Conservation (phyloP, 2,888 invertebrate species). For the Trileptium ribeirensis region DNA sequence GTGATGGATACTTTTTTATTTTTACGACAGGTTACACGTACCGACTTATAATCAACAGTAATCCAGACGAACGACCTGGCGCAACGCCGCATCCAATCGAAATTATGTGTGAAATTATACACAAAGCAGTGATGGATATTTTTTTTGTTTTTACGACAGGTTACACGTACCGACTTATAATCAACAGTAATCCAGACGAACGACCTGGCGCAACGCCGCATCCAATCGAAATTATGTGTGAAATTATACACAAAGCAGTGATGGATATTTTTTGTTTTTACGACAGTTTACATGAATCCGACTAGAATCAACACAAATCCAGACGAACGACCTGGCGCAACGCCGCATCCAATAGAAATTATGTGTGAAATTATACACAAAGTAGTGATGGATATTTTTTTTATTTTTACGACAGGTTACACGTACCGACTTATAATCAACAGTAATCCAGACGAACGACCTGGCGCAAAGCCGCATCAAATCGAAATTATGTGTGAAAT, state of each 20-base stretch:
- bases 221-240: neutral
- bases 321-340: too few species aligned
- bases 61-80: too few species aligned
- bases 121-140: too few species aligned
- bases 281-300: too few species aligned
- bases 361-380: too few species aligned
- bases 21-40: neutral
- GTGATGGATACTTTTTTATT: too few species aligned
- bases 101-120: too few species aligned
- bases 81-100: too few species aligned
- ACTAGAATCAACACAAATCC: too few species aligned
- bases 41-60: neutral
- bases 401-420: neutral
- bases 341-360: too few species aligned
- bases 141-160: neutral
- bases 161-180: neutral
- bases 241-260: neutral
- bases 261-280: too few species aligned
- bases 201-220: neutral
- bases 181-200: neutral
- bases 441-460: neutral
- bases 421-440: neutral
- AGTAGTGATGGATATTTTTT: too few species aligned
- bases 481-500: neutral
- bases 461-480: neutral